phyloP scores from a whole-genome alignment of 2,888 invertebrate genomes.

The Pseudeuparius sepicola region DNA sequence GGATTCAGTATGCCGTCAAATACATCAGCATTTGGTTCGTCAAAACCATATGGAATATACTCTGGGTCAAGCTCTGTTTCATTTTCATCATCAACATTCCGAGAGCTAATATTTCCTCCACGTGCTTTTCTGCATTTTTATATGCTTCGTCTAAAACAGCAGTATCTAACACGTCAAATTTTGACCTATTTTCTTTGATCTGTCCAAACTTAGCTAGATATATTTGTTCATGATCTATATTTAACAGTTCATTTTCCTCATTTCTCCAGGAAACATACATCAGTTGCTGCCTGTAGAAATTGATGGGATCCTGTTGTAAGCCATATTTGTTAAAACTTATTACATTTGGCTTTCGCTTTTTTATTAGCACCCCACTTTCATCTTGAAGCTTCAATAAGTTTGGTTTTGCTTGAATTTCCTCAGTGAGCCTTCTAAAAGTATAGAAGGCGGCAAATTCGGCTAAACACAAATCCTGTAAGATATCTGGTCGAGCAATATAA shows the following conservation, averaged over 20 bases:
- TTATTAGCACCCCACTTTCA: conserved; percentile 1
- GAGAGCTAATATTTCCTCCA: no score
- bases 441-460: conserved; percentile 12
- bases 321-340: conserved; percentile 1
- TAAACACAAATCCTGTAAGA: conserved; percentile 7
- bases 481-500: conserved; percentile 9
- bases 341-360: conserved; percentile 4
- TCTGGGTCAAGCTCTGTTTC: not conserved
- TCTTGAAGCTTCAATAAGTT: conserved; percentile 6
- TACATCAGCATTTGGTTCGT: no score
- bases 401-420: conserved; percentile 1
- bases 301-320: conserved; percentile 9
- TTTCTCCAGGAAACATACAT: conserved; percentile 14
- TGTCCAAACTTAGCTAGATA: not conserved
- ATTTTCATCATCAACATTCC: not conserved
- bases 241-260: conserved; percentile 11
- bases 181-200: conserved; percentile 5
- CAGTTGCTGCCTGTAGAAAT: conserved; percentile 14
- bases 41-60: no score
- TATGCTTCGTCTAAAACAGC: conserved; percentile 11
- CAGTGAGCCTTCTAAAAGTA: not conserved
- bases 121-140: conserved; percentile 4
- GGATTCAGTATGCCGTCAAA: no score
- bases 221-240: conserved; percentile 2
- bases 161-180: conserved; percentile 8